A percentile compares a stretch with the other conserved stretches of the same genome.
Evolutionary conservation across 2,113 vertebrate species (phyloP).

Genomic region (Spizaetus ornatus): DNA sequence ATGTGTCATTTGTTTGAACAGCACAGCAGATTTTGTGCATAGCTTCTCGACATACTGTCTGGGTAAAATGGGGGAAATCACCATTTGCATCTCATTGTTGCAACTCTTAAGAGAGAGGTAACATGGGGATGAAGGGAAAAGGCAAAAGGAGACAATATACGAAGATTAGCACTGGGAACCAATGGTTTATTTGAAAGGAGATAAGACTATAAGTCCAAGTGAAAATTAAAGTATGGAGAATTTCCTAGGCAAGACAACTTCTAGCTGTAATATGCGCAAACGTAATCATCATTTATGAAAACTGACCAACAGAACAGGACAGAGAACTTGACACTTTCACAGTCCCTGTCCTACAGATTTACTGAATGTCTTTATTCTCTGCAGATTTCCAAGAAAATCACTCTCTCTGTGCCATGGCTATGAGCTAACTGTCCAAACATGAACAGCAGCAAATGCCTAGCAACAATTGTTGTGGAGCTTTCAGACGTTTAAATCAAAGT

Average conservation of each 20-base stretch:
- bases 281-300: not conserved
- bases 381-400: not conserved
- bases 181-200: not conserved
- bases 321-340: not conserved
- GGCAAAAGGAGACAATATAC: not conserved
- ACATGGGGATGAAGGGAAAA: not conserved
- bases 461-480: not conserved
- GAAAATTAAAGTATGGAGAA: not conserved
- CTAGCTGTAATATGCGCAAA: not conserved
- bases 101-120: not conserved
- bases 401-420: not conserved
- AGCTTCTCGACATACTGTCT: not conserved
- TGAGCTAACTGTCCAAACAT: not conserved
- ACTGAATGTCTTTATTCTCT: not conserved
- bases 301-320: not conserved
- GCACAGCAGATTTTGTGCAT: not conserved
- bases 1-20: not conserved
- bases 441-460: not conserved
- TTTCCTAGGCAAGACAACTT: not conserved
- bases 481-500: constrained; percentile 9
- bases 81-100: not conserved
- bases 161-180: not conserved
- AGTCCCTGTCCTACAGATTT: not conserved
- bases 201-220: not conserved
- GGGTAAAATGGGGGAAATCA: not conserved